Percentiles rank a stretch among this genome's conserved stretches.
These are phyloP conservation scores for Eleutherodactylus coqui DNA, from an alignment of 2,797 vertebrate species.

Conservation along the genomic window DNA sequence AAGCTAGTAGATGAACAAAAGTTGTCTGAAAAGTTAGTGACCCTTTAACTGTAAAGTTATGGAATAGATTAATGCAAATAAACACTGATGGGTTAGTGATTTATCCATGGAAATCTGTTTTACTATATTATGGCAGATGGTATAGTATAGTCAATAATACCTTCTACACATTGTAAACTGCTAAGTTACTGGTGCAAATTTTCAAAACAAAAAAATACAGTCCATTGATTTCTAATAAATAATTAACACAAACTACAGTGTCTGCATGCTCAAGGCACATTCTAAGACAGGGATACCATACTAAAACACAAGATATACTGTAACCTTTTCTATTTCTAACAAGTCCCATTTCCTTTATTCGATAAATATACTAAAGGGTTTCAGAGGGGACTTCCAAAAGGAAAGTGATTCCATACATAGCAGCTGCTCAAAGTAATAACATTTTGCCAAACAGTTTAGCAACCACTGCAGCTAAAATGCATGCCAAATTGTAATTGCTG, in stretches of 20 bases:
- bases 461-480: background rate
- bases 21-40: too few relatives aligned
- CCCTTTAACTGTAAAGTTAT: background rate
- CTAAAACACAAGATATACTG: conserved; percentile 20
- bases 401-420: background rate
- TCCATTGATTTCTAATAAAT: background rate
- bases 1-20: too few relatives aligned
- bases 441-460: background rate
- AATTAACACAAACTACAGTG: background rate
- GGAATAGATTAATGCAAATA: background rate
- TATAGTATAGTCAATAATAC: background rate
- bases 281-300: background rate
- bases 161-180: background rate
- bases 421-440: conserved; percentile 23
- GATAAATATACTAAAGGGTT: conserved; percentile 1
- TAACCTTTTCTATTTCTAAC: conserved; percentile 33
- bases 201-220: background rate
- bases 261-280: background rate
- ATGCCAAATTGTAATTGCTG: background rate
- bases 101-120: background rate
- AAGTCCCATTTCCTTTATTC: conserved; percentile 26
- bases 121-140: too few relatives aligned
- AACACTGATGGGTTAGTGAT: background rate
- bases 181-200: background rate
- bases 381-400: conserved; percentile 29